phyloP scores from a whole-genome alignment of 2,113 vertebrate genomes.

The Saguinus midas region DNA sequence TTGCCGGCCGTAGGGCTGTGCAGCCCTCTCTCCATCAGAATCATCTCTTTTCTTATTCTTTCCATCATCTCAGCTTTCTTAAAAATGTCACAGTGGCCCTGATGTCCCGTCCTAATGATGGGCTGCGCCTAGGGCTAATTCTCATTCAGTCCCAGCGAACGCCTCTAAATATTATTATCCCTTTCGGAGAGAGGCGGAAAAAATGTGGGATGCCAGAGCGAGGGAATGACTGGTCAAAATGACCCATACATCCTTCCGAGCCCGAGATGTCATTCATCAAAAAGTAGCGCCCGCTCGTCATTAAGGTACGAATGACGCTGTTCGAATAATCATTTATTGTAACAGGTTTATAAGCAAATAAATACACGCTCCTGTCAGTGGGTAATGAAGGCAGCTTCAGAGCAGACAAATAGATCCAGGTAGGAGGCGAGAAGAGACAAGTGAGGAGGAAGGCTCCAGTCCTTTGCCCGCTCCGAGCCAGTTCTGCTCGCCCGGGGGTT shows the following conservation, averaged over 20 bases:
- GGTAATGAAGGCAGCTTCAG: constrained; percentile 99
- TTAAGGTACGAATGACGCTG: constrained; percentile 98
- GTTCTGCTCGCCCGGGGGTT: constrained; percentile 95
- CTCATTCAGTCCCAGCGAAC: constrained; percentile 93
- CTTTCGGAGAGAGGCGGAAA: constrained; percentile 93
- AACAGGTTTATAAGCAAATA: constrained; percentile 99
- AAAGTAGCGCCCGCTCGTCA: constrained; percentile 94
- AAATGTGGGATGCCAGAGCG: constrained; percentile 92
- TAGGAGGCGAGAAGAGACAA: constrained; percentile 91
- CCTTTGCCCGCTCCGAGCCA: constrained; percentile 93
- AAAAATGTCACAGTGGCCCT: constrained; percentile 90
- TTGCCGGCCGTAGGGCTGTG: constrained; percentile 96
- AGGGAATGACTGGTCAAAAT: constrained; percentile 97
- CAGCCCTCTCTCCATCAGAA: constrained; percentile 99
- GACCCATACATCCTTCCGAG: constrained; percentile 95
- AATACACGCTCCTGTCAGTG: constrained; percentile 99
- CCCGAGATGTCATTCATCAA: constrained; percentile 99
- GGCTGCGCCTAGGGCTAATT: constrained; percentile 94
- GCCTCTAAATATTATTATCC: constrained; percentile 96
- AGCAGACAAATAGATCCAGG: constrained; percentile 99
- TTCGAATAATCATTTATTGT: constrained; percentile 99
- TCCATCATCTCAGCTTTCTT: constrained; percentile 98
- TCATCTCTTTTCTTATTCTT: constrained; percentile 99
- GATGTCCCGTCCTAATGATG: constrained; percentile 91
- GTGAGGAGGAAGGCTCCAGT: constrained; percentile 91